Percentiles rank a stretch among this genome's conserved stretches.
phyloP scores from a whole-genome alignment of 2,113 vertebrate species.

The Cygnus buccinator region DNA sequence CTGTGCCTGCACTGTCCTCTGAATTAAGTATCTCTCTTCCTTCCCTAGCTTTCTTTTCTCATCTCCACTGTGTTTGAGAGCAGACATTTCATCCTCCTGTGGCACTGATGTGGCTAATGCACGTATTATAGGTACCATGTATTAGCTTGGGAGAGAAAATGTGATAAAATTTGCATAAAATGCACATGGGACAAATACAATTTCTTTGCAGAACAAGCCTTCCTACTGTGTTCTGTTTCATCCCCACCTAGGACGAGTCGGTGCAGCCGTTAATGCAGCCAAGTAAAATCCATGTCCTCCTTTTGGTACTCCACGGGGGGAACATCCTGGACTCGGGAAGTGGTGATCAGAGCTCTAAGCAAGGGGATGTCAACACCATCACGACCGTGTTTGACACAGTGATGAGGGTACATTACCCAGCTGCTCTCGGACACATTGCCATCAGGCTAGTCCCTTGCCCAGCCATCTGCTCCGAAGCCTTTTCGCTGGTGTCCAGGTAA shows the following conservation, averaged over 20 bases:
- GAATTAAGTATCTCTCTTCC: neutral
- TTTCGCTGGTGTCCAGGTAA: slow-evolving; percentile 95
- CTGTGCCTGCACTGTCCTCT: neutral
- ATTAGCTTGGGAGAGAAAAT: neutral
- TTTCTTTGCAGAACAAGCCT: neutral
- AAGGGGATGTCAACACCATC: slow-evolving; percentile 95
- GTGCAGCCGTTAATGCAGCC: slow-evolving; percentile 83
- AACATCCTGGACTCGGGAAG: slow-evolving; percentile 97
- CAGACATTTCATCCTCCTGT: neutral
- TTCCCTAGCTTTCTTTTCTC: neutral
- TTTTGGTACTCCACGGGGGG: slow-evolving; percentile 93
- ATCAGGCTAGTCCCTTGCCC: slow-evolving; percentile 95
- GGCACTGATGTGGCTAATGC: neutral
- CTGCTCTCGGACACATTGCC: slow-evolving; percentile 91
- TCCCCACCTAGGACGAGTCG: slow-evolving; percentile 81
- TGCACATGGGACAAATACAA: neutral
- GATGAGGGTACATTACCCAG: slow-evolving; percentile 95
- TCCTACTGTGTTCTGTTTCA: neutral
- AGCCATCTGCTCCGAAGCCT: slow-evolving; percentile 93
- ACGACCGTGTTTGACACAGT: slow-evolving; percentile 90
- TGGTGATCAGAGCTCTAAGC: slow-evolving; percentile 94
- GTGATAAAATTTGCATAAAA: neutral
- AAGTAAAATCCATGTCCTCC: slow-evolving; percentile 91
- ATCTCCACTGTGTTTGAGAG: neutral
- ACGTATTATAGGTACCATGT: neutral